Conservation (phyloP, 2,888 invertebrate genomes). For the Dynastes maya region DNA sequence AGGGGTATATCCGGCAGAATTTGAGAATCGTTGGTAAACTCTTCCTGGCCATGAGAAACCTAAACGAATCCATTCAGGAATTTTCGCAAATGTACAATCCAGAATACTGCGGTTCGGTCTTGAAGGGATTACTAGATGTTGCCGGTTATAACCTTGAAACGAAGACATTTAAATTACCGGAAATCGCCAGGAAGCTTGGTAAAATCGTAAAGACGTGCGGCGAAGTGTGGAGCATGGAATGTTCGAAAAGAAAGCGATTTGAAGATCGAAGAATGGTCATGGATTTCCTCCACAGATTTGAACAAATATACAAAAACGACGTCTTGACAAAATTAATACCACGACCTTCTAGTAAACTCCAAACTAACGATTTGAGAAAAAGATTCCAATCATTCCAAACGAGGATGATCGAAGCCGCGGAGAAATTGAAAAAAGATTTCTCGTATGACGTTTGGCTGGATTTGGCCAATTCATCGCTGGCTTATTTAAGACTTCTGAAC, state of each 20-base stretch:
- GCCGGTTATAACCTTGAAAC: slow-evolving; percentile 10
- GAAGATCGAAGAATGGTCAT: slow-evolving; percentile 7
- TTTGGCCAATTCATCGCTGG: slow-evolving; percentile 8
- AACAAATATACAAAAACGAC: neutral
- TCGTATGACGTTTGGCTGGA: slow-evolving; percentile 12
- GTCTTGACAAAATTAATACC: neutral
- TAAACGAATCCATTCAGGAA: neutral
- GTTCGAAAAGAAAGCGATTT: slow-evolving; percentile 7
- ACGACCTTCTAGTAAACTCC: neutral
- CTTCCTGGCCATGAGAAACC: slow-evolving; percentile 5
- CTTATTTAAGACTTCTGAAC: slow-evolving; percentile 26
- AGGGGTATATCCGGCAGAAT: slow-evolving; percentile 31
- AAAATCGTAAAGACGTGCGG: slow-evolving; percentile 23
- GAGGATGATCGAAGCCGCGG: neutral
- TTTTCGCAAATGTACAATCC: slow-evolving; percentile 13
- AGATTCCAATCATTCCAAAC: slow-evolving; percentile 21
- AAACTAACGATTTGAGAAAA: neutral
- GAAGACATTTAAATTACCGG: slow-evolving; percentile 8
- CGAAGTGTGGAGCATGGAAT: slow-evolving; percentile 33
- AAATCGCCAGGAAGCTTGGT: slow-evolving; percentile 21
- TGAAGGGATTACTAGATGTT: neutral
- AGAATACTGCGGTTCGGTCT: neutral
- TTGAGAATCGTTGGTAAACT: slow-evolving; percentile 22
- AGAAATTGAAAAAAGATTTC: slow-evolving; percentile 16
- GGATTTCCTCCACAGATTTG: slow-evolving; percentile 20